Evolutionary conservation across 1,140 invertebrate genomes (phyloP), one percentile per base, ranked within the genome.

Genomic region (Olivierus martensii): DNA sequence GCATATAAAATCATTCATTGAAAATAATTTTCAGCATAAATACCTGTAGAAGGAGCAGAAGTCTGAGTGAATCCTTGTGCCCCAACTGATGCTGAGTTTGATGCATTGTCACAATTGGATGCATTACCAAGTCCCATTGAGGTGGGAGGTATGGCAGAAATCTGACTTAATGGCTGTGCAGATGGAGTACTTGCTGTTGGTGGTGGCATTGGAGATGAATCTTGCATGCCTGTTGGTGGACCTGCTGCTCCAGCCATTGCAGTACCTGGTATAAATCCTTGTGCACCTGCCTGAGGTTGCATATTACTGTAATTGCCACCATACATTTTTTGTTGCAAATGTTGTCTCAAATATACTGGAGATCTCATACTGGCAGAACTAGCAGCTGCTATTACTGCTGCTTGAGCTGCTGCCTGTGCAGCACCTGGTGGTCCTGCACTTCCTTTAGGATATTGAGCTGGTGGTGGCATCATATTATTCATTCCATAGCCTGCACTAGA

Each of bases 331-430:
- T 63, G 65, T 51, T 71, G 68, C 28, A 71, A 62, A 69, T 82
- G 80, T 59, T 81, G 79, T 64, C 81, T 80, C 62, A 82, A 69
- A 72, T 81, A 81, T 19, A 66, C 77, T 72, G 59, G 55, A 42
- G 56, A 55, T 21, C 56, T 55, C 49, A 53, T 56, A 34, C 42
- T 34, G n/a, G 42, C 59, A 11, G 63, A 58, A n/a, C 63, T 59
- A n/a, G 70, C 66, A 19, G 67, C 67, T 49, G 67, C 63, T 56
- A 71, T 62, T 3, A 68, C 67, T 43, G 67, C 69, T 37, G 70
- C 68, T 11, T 69, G 69, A n/a, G 60, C 51, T 15, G 68, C 68
- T 17, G 67, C 66, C 55, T 70, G 68, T 15, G 69, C 68, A 48
- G 67, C 68, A 61, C 65, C 69, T 42, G 59, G 52, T 43, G 57